Conservation (phyloP, 1,140 invertebrate species). For the Scaptomyza pallida region DNA sequence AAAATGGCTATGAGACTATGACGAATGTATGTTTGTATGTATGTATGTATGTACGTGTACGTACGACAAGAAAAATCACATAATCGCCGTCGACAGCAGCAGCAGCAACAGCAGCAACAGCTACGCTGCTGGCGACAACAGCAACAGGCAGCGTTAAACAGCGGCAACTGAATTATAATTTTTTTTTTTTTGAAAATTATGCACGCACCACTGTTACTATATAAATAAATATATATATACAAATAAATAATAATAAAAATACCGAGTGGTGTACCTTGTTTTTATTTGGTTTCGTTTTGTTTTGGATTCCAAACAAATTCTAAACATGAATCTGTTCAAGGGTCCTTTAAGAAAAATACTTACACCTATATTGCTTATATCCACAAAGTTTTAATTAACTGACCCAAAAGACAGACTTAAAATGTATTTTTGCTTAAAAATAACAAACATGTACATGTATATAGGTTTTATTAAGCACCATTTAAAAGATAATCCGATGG, state of each 20-base stretch:
- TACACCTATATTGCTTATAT: no score
- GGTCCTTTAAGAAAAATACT: constrained; percentile 1
- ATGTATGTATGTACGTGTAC: no score
- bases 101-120: constrained; percentile 18
- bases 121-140: constrained; percentile 12
- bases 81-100: constrained; percentile 62
- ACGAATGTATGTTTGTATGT: no score
- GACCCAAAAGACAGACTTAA: no score
- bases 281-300: not conserved
- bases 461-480: no score
- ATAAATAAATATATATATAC: constrained; percentile 66
- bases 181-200: constrained; percentile 83
- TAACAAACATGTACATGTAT: no score
- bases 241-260: constrained; percentile 57
- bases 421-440: no score
- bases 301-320: constrained; percentile 40
- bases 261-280: constrained; percentile 44
- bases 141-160: constrained; percentile 37
- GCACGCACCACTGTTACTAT: constrained; percentile 70
- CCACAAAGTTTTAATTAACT: no score
- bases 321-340: constrained; percentile 18
- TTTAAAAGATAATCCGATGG: no score
- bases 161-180: constrained; percentile 70
- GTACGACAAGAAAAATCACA: constrained; percentile 78
- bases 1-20: constrained; percentile 73